Conservation (phyloP, 2,113 vertebrate genomes). For the Herpetotheres cachinnans region DNA sequence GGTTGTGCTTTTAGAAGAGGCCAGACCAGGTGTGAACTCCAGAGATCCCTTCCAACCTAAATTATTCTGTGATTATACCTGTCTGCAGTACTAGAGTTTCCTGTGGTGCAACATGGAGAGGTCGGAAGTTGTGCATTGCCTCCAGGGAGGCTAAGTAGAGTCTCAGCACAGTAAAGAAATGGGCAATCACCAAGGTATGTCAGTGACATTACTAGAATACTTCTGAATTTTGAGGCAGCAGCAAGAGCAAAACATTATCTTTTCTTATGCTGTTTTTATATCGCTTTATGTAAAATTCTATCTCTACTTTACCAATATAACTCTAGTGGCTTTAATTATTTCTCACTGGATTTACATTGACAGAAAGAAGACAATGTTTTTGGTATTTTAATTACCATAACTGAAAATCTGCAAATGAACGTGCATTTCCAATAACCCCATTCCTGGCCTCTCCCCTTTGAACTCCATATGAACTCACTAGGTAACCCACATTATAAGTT, state of each 20-base stretch:
- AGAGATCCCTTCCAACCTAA: neutral
- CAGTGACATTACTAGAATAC: neutral
- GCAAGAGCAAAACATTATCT: neutral
- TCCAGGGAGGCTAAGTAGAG: neutral
- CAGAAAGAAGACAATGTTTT: neutral
- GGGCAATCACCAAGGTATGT: neutral
- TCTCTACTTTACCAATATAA: neutral
- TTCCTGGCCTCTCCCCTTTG: neutral
- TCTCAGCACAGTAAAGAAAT: neutral
- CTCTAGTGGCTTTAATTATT: neutral
- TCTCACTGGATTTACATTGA: neutral
- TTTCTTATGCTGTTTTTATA: neutral
- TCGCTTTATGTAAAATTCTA: neutral
- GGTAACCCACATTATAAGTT: neutral
- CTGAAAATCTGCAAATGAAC: neutral
- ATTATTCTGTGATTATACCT: neutral
- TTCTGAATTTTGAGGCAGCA: neutral
- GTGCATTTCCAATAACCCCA: neutral
- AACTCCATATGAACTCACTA: neutral
- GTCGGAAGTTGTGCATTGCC: neutral
- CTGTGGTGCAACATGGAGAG: neutral
- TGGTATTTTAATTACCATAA: neutral
- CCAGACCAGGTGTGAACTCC: neutral
- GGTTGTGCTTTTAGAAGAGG: neutral
- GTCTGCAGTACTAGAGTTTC: neutral